phyloP scores from a whole-genome alignment of 1,140 invertebrate species.

The Drosophila lacteicornis region DNA sequence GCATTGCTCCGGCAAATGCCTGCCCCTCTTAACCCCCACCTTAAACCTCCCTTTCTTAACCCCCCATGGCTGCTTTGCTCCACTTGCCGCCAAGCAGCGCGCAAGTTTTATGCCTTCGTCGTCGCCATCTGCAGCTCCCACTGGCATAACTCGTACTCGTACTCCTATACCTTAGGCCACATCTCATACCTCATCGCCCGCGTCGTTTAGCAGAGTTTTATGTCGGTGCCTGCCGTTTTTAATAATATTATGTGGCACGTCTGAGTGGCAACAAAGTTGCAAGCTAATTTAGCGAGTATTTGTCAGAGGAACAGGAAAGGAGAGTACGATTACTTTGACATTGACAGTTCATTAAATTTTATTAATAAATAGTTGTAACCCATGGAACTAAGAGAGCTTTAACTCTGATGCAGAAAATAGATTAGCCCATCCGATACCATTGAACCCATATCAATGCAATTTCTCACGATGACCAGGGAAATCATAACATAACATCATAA shows the following conservation, averaged over 20 bases:
- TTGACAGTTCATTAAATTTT: slow-evolving; percentile 4
- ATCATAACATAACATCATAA: slow-evolving; percentile 22
- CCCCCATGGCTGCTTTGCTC: slow-evolving; percentile 57
- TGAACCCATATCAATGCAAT: slow-evolving; percentile 48
- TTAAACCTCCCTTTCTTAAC: slow-evolving; percentile 23
- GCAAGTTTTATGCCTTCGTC: slow-evolving; percentile 73
- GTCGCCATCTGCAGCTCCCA: slow-evolving; percentile 47
- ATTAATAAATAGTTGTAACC: not conserved
- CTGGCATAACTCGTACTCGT: slow-evolving; percentile 16
- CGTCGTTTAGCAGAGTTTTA: slow-evolving; percentile 44
- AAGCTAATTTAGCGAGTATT: slow-evolving; percentile 37
- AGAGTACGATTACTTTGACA: not conserved
- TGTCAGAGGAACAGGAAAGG: slow-evolving; percentile 5
- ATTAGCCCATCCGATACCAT: slow-evolving; percentile 25
- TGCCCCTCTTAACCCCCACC: not conserved
- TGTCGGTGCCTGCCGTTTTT: slow-evolving; percentile 42
- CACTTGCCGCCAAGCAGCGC: slow-evolving; percentile 73
- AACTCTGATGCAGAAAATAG: not conserved
- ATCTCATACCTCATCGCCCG: slow-evolving; percentile 4
- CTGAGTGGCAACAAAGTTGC: slow-evolving; percentile 65
- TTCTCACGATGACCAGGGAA: slow-evolving; percentile 53
- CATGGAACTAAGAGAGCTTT: not conserved
- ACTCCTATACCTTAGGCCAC: not conserved
- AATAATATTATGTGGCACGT: slow-evolving; percentile 80
- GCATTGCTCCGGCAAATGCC: slow-evolving; percentile 27